phyloP scores from a whole-genome alignment of 1,140 invertebrate species.

The Drosophila nigrodunni region DNA sequence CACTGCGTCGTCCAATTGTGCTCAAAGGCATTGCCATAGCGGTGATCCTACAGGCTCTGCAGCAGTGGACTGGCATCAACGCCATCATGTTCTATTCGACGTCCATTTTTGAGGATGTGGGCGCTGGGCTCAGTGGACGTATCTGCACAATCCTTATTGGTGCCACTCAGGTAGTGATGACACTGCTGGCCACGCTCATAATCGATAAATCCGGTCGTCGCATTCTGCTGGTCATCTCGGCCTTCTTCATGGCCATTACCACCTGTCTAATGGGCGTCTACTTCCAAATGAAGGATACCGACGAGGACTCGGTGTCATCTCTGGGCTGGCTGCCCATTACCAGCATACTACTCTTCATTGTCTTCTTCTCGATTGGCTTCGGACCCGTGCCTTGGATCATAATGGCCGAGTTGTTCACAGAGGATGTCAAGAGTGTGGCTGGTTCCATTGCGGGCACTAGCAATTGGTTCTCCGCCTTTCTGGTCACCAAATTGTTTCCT shows the following conservation, averaged over 20 bases:
- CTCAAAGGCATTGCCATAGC: slow-evolving; percentile 65
- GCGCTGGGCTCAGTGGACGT: slow-evolving; percentile 85
- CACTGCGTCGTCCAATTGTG: slow-evolving; percentile 55
- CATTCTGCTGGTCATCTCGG: slow-evolving; percentile 89
- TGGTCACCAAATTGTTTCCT: slow-evolving; percentile 90
- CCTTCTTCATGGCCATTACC: slow-evolving; percentile 87
- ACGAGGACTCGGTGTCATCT: slow-evolving; percentile 43
- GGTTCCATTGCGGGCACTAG: slow-evolving; percentile 90
- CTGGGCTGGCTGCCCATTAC: slow-evolving; percentile 90
- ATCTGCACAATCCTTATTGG: slow-evolving; percentile 90
- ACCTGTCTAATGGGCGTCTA: slow-evolving; percentile 88
- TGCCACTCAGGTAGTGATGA: slow-evolving; percentile 89
- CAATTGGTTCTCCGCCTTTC: slow-evolving; percentile 92
- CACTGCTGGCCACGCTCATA: slow-evolving; percentile 87
- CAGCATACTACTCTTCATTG: slow-evolving; percentile 90
- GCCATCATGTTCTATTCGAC: slow-evolving; percentile 75
- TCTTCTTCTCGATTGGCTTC: slow-evolving; percentile 91
- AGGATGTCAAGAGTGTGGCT: slow-evolving; percentile 91
- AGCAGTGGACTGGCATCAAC: slow-evolving; percentile 76
- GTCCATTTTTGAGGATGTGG: slow-evolving; percentile 66
- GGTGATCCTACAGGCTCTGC: slow-evolving; percentile 61
- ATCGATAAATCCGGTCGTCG: slow-evolving; percentile 89
- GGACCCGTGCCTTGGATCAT: slow-evolving; percentile 93
- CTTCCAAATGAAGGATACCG: slow-evolving; percentile 86
- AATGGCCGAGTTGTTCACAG: slow-evolving; percentile 90